A percentile compares a stretch with the other conserved stretches of the same genome.
Conservation (phyloP, 92 coral and sea anemone species). For the Epizoanthus ramosus region DNA sequence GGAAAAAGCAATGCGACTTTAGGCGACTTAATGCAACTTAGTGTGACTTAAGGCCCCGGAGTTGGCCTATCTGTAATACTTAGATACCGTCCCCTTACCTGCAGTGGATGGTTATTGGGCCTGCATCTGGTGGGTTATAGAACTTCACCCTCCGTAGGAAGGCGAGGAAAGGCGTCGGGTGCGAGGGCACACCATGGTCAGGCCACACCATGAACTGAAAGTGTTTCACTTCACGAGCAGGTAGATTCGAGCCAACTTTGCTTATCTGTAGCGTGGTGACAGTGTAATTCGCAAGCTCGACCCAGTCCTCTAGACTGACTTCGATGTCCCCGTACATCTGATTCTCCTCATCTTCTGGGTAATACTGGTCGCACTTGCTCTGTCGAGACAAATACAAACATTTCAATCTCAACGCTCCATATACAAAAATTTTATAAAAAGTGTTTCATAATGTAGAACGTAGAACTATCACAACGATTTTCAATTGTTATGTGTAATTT, state of each 20-base stretch:
- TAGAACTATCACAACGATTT: no score
- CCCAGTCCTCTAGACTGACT: constrained; percentile 86
- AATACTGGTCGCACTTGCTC: constrained; percentile 93
- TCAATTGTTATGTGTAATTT: no score
- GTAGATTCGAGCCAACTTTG: constrained; percentile 62
- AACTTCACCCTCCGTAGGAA: constrained; percentile 89
- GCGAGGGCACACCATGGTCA: constrained; percentile 92
- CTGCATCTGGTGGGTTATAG: constrained; percentile 92
- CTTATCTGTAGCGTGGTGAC: constrained; percentile 84
- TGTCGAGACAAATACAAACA: constrained; percentile 26
- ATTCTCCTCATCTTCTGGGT: constrained; percentile 79
- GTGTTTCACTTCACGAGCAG: constrained; percentile 87
- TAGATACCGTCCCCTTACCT: constrained; percentile 52
- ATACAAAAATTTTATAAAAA: background rate
- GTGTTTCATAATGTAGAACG: no score
- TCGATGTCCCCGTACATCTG: constrained; percentile 85
- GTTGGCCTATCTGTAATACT: no score
- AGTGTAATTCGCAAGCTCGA: constrained; percentile 90
- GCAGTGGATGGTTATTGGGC: constrained; percentile 96
- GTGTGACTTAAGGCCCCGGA: no score
- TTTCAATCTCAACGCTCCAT: background rate
- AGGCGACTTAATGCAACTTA: no score
- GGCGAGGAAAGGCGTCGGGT: constrained; percentile 91
- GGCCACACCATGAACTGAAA: constrained; percentile 99
- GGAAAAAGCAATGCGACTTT: no score